Evolutionary conservation across 2,888 invertebrate species (phyloP).

Genomic region (Drosophila eohydei): DNA sequence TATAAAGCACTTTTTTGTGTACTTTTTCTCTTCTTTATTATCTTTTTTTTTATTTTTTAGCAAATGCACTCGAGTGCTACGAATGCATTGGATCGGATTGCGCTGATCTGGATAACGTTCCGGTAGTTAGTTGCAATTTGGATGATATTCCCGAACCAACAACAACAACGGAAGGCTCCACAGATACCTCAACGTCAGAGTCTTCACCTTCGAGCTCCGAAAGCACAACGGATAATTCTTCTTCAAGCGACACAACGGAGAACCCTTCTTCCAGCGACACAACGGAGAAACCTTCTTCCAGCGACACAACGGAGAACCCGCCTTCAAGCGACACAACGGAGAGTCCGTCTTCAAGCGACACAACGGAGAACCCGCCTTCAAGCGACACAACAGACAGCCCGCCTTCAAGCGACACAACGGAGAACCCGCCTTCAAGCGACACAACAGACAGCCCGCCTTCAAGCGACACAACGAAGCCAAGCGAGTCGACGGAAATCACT

Average conservation of each 20-base stretch:
- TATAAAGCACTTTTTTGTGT: not conserved
- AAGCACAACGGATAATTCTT: not conserved
- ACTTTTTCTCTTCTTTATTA: not conserved
- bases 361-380: not conserved
- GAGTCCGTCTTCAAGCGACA: not conserved
- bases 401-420: too few relatives aligned
- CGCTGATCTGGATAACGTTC: constrained; percentile 17
- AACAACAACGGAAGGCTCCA: constrained; percentile 1
- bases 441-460: too few relatives aligned
- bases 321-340: not conserved
- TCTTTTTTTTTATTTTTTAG: constrained; percentile 19
- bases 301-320: not conserved
- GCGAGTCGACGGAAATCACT: not conserved
- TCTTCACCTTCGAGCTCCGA: not conserved
- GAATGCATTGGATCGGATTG: constrained; percentile 72
- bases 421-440: too few relatives aligned
- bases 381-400: not conserved
- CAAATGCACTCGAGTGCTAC: constrained; percentile 69
- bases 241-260: not conserved
- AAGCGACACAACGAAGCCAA: not conserved
- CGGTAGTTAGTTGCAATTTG: constrained; percentile 39
- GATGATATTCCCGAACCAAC: constrained; percentile 24
- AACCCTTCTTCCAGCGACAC: too few relatives aligned
- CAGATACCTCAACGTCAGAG: not conserved
- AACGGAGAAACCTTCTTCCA: not conserved